phyloP scores from a whole-genome alignment of 2,113 vertebrate genomes.

The Hydrolagus affinis region DNA sequence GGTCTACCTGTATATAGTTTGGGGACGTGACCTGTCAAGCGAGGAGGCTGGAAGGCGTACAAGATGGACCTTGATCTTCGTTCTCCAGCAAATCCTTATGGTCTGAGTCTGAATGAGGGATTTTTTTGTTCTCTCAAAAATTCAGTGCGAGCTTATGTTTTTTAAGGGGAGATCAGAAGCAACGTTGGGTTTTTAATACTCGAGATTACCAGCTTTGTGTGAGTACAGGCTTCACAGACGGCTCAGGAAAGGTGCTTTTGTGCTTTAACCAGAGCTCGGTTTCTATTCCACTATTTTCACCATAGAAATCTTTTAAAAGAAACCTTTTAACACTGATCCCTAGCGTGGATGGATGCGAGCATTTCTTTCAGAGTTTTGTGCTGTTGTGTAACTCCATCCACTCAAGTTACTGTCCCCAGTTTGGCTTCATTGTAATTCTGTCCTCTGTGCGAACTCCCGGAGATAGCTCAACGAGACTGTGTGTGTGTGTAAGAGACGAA shows the following conservation, averaged over 20 bases:
- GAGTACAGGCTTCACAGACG: background rate
- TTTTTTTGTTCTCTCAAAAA: no score
- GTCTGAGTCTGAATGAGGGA: no score
- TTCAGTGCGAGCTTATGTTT: no score
- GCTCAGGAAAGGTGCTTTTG: background rate
- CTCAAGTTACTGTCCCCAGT: constrained; percentile 18
- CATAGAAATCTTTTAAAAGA: background rate
- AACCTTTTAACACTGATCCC: constrained; percentile 9
- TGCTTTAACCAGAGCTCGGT: background rate
- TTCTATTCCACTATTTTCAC: background rate
- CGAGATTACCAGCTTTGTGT: no score
- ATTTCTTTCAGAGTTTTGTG: background rate
- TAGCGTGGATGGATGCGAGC: background rate
- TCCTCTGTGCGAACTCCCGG: background rate
- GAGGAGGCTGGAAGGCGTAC: no score
- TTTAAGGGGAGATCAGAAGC: no score
- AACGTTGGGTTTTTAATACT: no score
- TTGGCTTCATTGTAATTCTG: constrained; percentile 1
- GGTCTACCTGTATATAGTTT: no score
- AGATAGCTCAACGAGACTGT: background rate
- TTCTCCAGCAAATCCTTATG: no score
- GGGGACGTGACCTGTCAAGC: no score
- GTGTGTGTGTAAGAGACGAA: no score
- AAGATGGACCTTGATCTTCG: no score
- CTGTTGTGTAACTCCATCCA: constrained; percentile 10